Evolutionary conservation across 2,113 vertebrate species (phyloP).

Genomic region (Asarcornis scutulata): DNA sequence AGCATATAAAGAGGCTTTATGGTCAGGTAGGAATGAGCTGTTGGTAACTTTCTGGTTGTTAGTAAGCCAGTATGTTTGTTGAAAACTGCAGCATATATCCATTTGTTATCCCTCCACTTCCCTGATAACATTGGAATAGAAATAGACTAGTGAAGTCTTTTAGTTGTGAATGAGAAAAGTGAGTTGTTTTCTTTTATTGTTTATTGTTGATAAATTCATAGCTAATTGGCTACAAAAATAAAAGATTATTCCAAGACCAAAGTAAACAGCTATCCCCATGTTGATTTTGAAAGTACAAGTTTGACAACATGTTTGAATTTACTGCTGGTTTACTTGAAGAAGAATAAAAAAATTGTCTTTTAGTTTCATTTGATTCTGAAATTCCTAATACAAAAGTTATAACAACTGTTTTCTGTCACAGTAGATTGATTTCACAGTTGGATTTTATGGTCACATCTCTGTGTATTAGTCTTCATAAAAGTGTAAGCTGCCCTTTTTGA

Average conservation of each 20-base stretch:
- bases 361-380: neutral
- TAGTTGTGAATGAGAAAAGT: neutral
- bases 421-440: neutral
- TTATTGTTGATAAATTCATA: neutral
- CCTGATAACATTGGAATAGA: neutral
- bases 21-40: neutral
- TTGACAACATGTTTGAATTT: neutral
- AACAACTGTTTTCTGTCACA: neutral
- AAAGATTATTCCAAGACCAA: neutral
- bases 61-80: neutral
- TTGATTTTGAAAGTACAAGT: neutral
- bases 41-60: neutral
- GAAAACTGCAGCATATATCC: neutral
- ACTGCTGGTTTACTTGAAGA: neutral
- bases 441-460: neutral
- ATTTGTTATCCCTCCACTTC: neutral
- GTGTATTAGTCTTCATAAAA: neutral
- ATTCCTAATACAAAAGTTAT: neutral
- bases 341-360: neutral
- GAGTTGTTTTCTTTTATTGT: neutral
- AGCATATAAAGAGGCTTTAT: neutral
- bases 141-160: neutral
- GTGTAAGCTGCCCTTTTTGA: neutral
- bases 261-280: neutral
- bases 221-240: neutral